These are phyloP conservation scores for Phyllotreta cruciferae DNA, from an alignment of 2,888 invertebrate genomes.

Conservation along the genomic window DNA sequence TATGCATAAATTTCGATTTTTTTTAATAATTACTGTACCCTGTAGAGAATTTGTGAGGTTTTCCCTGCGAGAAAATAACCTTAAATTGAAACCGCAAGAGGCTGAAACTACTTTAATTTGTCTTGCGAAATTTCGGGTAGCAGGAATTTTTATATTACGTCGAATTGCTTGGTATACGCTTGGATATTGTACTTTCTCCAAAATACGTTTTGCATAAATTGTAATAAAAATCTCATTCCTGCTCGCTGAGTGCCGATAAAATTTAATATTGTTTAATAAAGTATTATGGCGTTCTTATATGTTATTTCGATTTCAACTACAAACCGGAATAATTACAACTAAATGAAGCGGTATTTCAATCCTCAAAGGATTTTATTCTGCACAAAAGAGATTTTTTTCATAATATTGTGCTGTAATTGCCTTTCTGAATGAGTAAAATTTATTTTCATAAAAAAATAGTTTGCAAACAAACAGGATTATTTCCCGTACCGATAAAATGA, in stretches of 20 bases:
- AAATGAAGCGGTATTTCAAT: too few species aligned
- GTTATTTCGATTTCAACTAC: too few species aligned
- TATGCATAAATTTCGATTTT: neutral
- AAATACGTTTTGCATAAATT: slow-evolving; percentile 6
- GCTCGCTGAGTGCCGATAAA: neutral
- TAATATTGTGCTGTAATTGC: too few species aligned
- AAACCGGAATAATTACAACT: too few species aligned
- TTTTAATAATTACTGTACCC: neutral
- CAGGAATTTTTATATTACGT: slow-evolving; percentile 33
- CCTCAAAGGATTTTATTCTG: too few species aligned
- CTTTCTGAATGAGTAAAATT: neutral
- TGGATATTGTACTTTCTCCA: slow-evolving; percentile 18
- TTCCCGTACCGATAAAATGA: slow-evolving; percentile 15
- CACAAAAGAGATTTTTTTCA: too few species aligned
- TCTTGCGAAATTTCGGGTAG: slow-evolving; percentile 25
- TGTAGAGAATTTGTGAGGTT: neutral
- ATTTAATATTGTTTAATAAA: neutral
- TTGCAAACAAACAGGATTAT: neutral
- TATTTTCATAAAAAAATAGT: neutral
- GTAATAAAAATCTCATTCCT: slow-evolving; percentile 4
- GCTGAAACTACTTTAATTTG: slow-evolving; percentile 31
- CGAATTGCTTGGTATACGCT: slow-evolving; percentile 27
- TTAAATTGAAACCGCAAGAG: slow-evolving; percentile 7
- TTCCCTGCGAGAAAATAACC: slow-evolving; percentile 11
- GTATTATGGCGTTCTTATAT: too few species aligned